Conservation (phyloP, 2,797 vertebrate species). For the Pseudotriccus pelzelni region DNA sequence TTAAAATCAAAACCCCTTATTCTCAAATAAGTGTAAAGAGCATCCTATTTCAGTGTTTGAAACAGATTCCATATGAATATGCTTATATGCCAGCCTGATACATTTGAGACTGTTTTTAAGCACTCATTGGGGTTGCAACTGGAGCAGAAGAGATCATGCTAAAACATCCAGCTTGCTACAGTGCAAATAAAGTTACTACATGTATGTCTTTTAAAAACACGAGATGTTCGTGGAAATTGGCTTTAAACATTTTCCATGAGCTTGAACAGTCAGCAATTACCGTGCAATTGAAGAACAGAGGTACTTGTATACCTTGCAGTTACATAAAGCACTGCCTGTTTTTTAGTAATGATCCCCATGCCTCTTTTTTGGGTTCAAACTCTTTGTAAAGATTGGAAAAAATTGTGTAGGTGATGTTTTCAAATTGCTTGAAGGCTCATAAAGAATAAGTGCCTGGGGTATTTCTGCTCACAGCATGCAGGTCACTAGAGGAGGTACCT, state of each 20-base stretch:
- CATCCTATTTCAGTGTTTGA: not conserved
- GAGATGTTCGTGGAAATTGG: not conserved
- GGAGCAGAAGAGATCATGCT: not conserved
- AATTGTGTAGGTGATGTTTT: constrained; percentile 9
- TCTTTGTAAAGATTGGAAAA: not conserved
- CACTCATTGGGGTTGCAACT: accelerated
- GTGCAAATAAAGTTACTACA: not conserved
- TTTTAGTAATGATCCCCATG: not conserved
- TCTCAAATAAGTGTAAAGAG: not conserved
- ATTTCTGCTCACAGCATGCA: not conserved
- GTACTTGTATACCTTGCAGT: not conserved
- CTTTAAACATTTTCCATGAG: not conserved
- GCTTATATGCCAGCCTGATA: not conserved
- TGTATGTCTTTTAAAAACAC: not conserved
- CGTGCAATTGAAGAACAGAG: not conserved
- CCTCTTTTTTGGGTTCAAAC: not conserved
- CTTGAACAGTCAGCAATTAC: not conserved
- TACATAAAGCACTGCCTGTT: not conserved
- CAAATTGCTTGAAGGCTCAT: not conserved
- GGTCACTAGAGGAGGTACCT: not conserved
- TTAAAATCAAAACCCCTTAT: not conserved
- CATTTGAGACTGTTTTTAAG: not conserved
- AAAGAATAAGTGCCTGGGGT: not conserved
- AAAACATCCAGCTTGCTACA: not conserved
- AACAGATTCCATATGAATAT: not conserved